Evolutionary conservation across 2,888 invertebrate genomes (phyloP).

Genomic region (Tuta absoluta): DNA sequence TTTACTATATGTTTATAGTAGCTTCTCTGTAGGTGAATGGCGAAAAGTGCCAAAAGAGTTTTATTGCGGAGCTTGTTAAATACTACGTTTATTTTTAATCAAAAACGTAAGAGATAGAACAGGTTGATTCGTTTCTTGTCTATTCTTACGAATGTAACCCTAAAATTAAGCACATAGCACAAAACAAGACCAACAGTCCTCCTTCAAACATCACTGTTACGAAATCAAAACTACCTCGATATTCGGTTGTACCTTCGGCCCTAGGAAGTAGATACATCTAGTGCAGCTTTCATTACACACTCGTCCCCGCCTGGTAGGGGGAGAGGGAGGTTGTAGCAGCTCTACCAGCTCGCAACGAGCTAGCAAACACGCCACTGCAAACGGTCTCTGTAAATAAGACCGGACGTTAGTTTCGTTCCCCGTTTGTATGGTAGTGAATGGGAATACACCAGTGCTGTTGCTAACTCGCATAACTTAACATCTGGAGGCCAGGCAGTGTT

Average conservation of each 20-base stretch:
- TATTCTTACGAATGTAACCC: too few species aligned
- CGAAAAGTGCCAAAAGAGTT: too few species aligned
- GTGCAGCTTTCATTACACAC: background rate
- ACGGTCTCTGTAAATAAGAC: slow-evolving; percentile 64
- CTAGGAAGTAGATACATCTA: background rate
- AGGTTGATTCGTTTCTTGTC: too few species aligned
- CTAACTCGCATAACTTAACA: background rate
- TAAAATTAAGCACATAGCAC: too few species aligned
- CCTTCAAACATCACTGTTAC: background rate
- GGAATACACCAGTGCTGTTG: slow-evolving; percentile 20
- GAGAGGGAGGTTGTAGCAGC: too few species aligned
- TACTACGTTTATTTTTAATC: too few species aligned
- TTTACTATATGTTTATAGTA: background rate
- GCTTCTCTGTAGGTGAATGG: too few species aligned
- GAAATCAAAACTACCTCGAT: background rate
- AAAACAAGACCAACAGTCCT: background rate
- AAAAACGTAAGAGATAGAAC: too few species aligned
- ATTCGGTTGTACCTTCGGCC: background rate
- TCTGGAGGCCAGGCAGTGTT: background rate
- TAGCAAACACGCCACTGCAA: slow-evolving; percentile 40
- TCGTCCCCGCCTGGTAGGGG: background rate
- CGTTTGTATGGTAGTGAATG: slow-evolving; percentile 21
- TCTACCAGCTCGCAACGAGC: slow-evolving; percentile 29
- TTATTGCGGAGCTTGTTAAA: too few species aligned
- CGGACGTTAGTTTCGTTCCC: slow-evolving; percentile 35